Base-by-base conservation (phyloP, 1,140 invertebrate species). In the Ooceraea biroi region DNA sequence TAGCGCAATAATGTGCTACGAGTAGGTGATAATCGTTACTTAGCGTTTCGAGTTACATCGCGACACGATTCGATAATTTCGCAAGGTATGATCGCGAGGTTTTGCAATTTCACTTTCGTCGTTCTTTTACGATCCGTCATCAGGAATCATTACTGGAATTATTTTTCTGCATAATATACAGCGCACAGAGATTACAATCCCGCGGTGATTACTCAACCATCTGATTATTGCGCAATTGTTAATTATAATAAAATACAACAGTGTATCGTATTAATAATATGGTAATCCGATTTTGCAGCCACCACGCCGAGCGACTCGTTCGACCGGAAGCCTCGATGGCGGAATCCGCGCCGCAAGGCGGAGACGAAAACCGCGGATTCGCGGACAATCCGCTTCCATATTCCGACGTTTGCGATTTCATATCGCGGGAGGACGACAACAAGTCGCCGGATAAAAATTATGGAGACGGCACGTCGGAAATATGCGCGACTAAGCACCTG, bases 171-270 rank as follows among this genome's bases (percentile, higher is more conserved):
- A n/a, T 36, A 7, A 36, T 36, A 7, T 36, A 36, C 36, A 36
- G 36, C 36, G 14, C 52, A 27, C 30, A 41, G 27, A 46, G 65
- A 57, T 27, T 71, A 57, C 25, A 80, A 69, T 73, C 11, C 25
- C 65, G 11, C 58, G 78, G 22, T 87, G 72, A 66, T 86, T 46
- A 36, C 46, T 46, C 85, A 50, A 61, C 46, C 66, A 50, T 71
- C 69, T 44, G 52, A 52, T 84, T 77, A 87, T 84, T 66, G 86
- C n/a, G 17, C 55, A 48, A 17, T 50, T 22, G 27, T 68, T 58
- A 46, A 78, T 48, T 48, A 68, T 83, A 83, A 83, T n/a, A 36
- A 36, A 36, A 36, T 36, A n/a, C n/a, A 36, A 36, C 7, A 7
- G 7, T 52, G 52, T 48, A 41, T 48, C 25, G 36, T 25, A 57